Evolutionary conservation across 1,140 invertebrate species (phyloP).

Genomic region (Teleopsis dalmanni): DNA sequence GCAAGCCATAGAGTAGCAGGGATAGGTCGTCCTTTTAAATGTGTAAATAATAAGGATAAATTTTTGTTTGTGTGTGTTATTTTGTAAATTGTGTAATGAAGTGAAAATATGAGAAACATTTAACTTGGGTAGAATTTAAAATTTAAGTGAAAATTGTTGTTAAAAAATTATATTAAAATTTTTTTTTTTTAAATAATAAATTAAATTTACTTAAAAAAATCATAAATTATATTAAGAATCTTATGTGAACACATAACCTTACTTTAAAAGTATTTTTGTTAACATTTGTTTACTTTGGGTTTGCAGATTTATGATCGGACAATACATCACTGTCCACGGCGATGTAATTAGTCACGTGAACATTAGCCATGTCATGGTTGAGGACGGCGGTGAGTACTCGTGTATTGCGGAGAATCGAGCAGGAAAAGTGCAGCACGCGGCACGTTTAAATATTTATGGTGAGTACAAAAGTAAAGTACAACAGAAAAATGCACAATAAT

Average conservation of each 20-base stretch:
- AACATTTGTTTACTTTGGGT: constrained; percentile 1
- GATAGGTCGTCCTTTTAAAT: no score
- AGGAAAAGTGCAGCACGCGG: constrained; percentile 65
- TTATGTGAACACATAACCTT: neutral
- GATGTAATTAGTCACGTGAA: constrained; percentile 83
- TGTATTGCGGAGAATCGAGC: constrained; percentile 75
- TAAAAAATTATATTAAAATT: no score
- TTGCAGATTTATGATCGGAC: constrained; percentile 68
- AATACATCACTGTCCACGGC: constrained; percentile 71
- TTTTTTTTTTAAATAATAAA: neutral
- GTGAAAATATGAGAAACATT: no score
- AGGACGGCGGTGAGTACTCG: constrained; percentile 80
- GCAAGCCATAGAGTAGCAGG: no score
- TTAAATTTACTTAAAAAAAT: neutral
- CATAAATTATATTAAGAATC: neutral
- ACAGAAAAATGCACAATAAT: no score
- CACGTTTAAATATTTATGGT: constrained; percentile 82
- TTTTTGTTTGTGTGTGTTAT: no score
- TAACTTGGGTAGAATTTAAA: no score
- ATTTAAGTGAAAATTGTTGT: no score
- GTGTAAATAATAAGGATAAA: no score
- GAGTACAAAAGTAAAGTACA: constrained; percentile 28
- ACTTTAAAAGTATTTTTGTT: constrained; percentile 4
- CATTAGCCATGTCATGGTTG: constrained; percentile 72
- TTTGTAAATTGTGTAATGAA: no score